Evolutionary conservation across 2,888 invertebrate genomes (phyloP).

Genomic region (Thysanoteuthis rhombus): DNA sequence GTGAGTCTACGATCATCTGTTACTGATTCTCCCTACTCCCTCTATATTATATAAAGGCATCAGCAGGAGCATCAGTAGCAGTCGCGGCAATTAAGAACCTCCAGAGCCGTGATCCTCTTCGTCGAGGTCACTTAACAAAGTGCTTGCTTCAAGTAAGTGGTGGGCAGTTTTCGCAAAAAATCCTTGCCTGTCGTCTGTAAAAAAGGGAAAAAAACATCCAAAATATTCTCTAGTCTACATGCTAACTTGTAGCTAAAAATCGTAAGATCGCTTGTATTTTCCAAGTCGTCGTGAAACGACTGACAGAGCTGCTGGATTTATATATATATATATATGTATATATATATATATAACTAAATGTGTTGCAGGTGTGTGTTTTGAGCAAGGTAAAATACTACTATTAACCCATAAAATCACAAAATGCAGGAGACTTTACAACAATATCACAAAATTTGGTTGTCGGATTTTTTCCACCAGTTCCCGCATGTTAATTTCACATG

Average conservation of each 20-base stretch:
- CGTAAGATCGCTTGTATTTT: not conserved
- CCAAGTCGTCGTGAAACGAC: not conserved
- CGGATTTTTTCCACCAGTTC: slow-evolving; percentile 86
- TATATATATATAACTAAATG: not conserved
- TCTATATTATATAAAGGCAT: no score
- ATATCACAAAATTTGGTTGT: slow-evolving; percentile 69
- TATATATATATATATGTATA: no score
- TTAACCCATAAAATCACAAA: not conserved
- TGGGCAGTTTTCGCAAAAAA: not conserved
- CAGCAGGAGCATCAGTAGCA: no score
- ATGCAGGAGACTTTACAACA: slow-evolving; percentile 12
- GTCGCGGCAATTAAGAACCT: not conserved
- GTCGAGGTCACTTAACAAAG: not conserved
- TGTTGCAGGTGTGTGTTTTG: not conserved
- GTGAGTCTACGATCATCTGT: no score
- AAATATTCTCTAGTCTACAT: not conserved
- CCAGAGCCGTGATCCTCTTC: not conserved
- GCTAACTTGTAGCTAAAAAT: not conserved
- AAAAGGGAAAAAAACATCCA: not conserved
- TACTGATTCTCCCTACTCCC: no score
- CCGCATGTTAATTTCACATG: slow-evolving; percentile 93
- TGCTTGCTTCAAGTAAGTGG: not conserved
- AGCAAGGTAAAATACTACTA: not conserved
- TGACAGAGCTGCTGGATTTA: not conserved
- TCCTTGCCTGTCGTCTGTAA: not conserved